Evolutionary conservation across 1,140 invertebrate species (phyloP), one percentile per base, ranked within the genome.

Genomic region (Pemphigus obesinymphae): DNA sequence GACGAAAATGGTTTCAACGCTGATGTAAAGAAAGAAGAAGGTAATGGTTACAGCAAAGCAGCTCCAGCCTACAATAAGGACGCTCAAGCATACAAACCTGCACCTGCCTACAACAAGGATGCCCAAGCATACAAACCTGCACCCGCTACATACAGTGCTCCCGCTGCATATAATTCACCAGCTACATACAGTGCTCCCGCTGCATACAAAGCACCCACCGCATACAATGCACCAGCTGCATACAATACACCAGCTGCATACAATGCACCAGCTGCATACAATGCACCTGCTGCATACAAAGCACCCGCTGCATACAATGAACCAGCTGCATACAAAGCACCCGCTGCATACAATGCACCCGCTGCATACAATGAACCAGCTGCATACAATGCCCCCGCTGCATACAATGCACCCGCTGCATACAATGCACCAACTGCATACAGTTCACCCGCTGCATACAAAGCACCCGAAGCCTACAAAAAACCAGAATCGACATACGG

Each of bases 1-100:
- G 87, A 88, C 73, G 85, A 83, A 85, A 87, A 83, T 13, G 85
- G 85, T 23, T 85, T 85, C 84, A 83, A 84, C 63, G 84, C 84
- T 0, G 82, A 84, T 15, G 84, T 84, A 7, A 82, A 82, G 31
- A 84, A 84, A 58, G 83, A 78, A 72, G 82, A 82, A 43, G 50
- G 31, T 45, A 82, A 26, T 31, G 81, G 75, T 40, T 45, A 53
- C 80, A n/a, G 11, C 13, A 72, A 72, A 34, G 43, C 84, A 84
- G 89, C 88, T 13, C 89, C 87, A 5, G 88, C 82, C 23, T 83
- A 72, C 37, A 63, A 50, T 17, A 45, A 55, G 15, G 50, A 55
- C 29, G 23, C 26, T 0, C 43, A 43, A 55, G 31, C 68, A 6
- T 72, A 78, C 13, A 81, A 83, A 20, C 58, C 61, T 15, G 23